These are phyloP conservation scores for Eristalis pertinax DNA, from an alignment of 2,888 invertebrate species.

Conservation along the genomic window DNA sequence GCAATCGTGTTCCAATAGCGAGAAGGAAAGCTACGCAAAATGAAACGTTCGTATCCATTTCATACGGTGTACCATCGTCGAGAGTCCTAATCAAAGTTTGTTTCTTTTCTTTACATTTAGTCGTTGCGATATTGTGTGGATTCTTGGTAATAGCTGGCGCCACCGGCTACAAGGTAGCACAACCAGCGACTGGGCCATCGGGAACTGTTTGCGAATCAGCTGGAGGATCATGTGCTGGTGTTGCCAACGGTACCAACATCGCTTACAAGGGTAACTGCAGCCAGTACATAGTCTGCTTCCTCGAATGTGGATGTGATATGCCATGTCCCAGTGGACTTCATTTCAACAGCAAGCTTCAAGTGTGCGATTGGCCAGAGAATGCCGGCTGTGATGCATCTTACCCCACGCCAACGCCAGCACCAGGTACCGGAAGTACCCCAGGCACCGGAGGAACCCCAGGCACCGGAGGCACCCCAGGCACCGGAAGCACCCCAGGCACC, in stretches of 20 bases:
- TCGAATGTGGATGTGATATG: constrained; percentile 22
- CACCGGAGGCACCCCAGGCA: not conserved
- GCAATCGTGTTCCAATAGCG: not conserved
- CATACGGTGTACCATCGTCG: not conserved
- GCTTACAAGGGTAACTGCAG: constrained; percentile 43
- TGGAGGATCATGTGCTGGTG: constrained; percentile 21
- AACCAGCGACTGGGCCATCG: constrained; percentile 15
- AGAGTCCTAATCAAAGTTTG: not conserved
- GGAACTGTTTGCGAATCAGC: constrained; percentile 7
- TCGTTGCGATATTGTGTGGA: constrained; percentile 6
- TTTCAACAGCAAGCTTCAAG: constrained; percentile 38
- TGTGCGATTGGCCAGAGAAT: constrained; percentile 65
- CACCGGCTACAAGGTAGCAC: not conserved
- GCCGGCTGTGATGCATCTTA: constrained; percentile 73
- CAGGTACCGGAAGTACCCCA: not conserved
- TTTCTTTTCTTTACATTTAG: constrained; percentile 6
- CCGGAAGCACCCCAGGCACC: not conserved
- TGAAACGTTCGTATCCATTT: constrained; percentile 17
- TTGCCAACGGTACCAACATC: not conserved
- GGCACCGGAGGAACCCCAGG: not conserved
- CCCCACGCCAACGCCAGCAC: not conserved
- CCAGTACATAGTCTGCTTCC: constrained; percentile 52
- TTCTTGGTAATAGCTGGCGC: constrained; percentile 23
- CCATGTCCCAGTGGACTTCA: constrained; percentile 34
- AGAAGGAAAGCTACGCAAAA: constrained; percentile 17